Percentiles rank a stretch among this genome's conserved stretches.
Evolutionary conservation across 1,140 invertebrate genomes (phyloP).

Genomic region (Drosophila repleta): DNA sequence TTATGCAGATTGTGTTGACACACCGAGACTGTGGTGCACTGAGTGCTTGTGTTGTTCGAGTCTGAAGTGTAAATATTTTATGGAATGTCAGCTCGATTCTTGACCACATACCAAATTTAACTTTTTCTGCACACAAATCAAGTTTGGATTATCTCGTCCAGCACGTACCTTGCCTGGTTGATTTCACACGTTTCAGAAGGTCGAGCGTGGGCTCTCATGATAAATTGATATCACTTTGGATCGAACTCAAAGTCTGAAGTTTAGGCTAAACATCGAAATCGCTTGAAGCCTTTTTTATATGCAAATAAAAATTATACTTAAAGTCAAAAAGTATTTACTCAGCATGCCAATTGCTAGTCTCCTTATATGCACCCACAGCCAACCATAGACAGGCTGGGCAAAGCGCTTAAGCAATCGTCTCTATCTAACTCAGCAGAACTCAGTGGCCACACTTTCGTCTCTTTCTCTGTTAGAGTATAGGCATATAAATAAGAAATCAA

Average conservation of each 20-base stretch:
- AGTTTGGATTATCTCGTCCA: not conserved
- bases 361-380: no score
- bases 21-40: not conserved
- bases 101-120: not conserved
- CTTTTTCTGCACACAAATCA: slow-evolving; percentile 4
- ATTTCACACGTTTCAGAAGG: not conserved
- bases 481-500: no score
- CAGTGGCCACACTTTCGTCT: no score
- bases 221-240: slow-evolving; percentile 4
- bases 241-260: not conserved
- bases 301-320: no score
- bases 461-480: no score
- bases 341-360: no score
- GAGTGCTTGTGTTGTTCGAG: not conserved
- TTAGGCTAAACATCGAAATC: not conserved
- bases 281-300: not conserved
- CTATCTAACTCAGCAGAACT: no score
- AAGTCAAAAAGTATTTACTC: no score
- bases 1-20: slow-evolving; percentile 9
- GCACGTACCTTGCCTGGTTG: not conserved
- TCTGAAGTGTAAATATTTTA: not conserved
- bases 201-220: not conserved
- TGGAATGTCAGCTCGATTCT: not conserved
- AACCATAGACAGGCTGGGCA: no score
- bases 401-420: no score